Conservation (phyloP, 2,888 invertebrate genomes). For the Orgyia antiqua region DNA sequence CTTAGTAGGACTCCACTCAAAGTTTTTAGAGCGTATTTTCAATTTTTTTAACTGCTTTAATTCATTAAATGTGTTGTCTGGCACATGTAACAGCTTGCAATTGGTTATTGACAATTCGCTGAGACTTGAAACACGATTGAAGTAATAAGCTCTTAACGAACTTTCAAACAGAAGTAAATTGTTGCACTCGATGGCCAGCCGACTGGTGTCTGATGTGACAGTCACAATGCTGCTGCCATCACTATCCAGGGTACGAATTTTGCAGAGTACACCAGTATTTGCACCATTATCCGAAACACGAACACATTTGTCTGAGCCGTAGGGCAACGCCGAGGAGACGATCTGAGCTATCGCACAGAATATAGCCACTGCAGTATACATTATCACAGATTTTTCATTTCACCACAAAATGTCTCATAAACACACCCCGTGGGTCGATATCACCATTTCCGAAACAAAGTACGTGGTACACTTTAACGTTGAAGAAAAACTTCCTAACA, state of each 20-base stretch:
- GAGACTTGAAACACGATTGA: constrained; percentile 84
- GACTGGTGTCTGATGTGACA: constrained; percentile 82
- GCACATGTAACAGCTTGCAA: constrained; percentile 88
- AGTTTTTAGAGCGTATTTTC: constrained; percentile 87
- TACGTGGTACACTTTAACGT: constrained; percentile 58
- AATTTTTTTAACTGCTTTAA: constrained; percentile 87
- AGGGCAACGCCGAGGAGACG: constrained; percentile 74
- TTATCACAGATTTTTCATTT: constrained; percentile 77
- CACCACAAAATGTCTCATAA: constrained; percentile 74
- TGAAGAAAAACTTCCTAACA: constrained; percentile 69
- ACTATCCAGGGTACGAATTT: constrained; percentile 83
- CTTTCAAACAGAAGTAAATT: constrained; percentile 88
- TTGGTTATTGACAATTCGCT: constrained; percentile 86
- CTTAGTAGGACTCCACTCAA: constrained; percentile 86
- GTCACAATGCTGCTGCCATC: constrained; percentile 81
- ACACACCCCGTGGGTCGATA: constrained; percentile 77
- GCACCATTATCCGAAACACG: constrained; percentile 60
- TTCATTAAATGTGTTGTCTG: constrained; percentile 88
- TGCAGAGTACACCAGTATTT: constrained; percentile 81
- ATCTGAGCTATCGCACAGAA: constrained; percentile 75
- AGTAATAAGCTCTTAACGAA: constrained; percentile 83
- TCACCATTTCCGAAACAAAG: constrained; percentile 78
- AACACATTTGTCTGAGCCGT: constrained; percentile 72
- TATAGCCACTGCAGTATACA: constrained; percentile 62
- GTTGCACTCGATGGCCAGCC: constrained; percentile 86